These are phyloP conservation scores for Pelecanus crispus DNA, from an alignment of 2,113 vertebrate genomes.

Conservation along the genomic window DNA sequence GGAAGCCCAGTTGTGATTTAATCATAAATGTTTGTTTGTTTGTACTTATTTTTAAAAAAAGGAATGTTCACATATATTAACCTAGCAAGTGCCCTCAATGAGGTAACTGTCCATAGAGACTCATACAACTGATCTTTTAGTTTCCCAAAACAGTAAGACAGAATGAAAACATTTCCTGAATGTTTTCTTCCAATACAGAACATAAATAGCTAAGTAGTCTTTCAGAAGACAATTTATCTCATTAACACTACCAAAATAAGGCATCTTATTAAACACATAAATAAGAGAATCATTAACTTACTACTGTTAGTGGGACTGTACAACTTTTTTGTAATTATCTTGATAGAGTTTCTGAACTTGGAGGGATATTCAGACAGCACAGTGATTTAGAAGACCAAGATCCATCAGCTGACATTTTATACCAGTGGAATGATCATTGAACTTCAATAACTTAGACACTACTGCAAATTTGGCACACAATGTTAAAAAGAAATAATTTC, in stretches of 20 bases:
- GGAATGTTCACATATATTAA: not conserved
- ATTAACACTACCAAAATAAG: not conserved
- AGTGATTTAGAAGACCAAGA: not conserved
- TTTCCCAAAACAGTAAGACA: not conserved
- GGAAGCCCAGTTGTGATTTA: not conserved
- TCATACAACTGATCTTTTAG: not conserved
- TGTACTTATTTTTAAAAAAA: not conserved
- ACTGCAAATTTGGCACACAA: not conserved
- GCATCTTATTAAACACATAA: not conserved
- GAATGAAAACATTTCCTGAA: not conserved
- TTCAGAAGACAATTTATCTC: not conserved
- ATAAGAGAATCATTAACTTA: not conserved
- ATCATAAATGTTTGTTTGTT: not conserved
- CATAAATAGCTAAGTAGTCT: not conserved
- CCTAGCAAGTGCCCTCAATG: not conserved
- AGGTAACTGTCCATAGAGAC: constrained; percentile 2
- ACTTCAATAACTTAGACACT: not conserved
- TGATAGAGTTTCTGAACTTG: not conserved
- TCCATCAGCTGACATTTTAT: not conserved
- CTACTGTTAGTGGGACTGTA: not conserved
- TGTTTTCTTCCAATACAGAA: not conserved
- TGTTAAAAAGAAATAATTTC: not conserved
- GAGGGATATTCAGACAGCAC: not conserved
- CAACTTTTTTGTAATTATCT: not conserved
- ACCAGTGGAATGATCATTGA: not conserved